Base-by-base conservation (phyloP, 2,113 vertebrate genomes). In the Dipodomys spectabilis region DNA sequence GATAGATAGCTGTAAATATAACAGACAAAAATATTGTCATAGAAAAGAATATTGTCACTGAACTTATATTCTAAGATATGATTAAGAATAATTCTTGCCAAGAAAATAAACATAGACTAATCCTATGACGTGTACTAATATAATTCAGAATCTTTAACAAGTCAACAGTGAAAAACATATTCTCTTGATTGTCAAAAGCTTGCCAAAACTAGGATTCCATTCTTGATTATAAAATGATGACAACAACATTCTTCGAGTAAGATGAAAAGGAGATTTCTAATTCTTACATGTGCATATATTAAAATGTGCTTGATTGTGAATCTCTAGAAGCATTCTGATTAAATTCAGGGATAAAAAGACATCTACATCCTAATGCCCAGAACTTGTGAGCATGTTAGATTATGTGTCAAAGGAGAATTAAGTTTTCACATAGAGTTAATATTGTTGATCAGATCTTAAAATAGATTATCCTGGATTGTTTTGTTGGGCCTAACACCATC, bases 111-210 rank as follows among this genome's bases (percentile, higher is more conserved):
- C 13, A 30, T 79, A 28, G 2, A 3, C 84, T 90, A 78, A 20
- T 62, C 39, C 10, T 72, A 67, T 65, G 11, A 5, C 27, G 87
- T 45, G 13, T 49, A 71, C 62, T 83, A 82, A 74, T 25, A 83
- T 86, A 89, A 86, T 49, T 92, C 39, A 87, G n/a, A 73, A 94
- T 73, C 57, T 65, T 87, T 53, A 53, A 53, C 49, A 83, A 72
- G 11, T 39, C 20, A 87, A 78, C 78, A 60, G 65, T 62, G 35
- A 81, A 73, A 82, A 27, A 20, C 8, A 32, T 18, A 18, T 88
- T 88, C 7, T 84, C 12, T 53, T 84, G 23, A 27, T 60, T 68
- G 3, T 32, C 69, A 28, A 74, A 67, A 85, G 67, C 39, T 49
- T 88, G 67, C 27, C 35, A 80, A 80, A 84, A 45, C 23, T 53